phyloP scores from a whole-genome alignment of 1,140 invertebrate genomes.

The Bombus confusus region DNA sequence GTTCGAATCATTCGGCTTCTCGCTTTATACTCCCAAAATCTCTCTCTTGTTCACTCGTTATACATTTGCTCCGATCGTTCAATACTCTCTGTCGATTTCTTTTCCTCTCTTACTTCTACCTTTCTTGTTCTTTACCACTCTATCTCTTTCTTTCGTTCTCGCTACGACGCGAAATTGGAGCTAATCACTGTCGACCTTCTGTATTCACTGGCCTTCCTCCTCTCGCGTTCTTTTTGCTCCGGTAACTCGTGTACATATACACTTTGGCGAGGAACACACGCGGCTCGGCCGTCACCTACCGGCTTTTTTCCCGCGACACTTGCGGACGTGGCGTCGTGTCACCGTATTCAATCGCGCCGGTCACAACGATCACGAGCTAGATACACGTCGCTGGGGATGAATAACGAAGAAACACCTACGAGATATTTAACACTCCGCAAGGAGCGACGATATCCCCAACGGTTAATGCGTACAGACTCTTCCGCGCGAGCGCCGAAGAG shows the following conservation, averaged over 20 bases:
- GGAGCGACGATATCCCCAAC: slow-evolving; percentile 61
- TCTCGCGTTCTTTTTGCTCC: slow-evolving; percentile 5
- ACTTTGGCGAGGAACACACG: slow-evolving; percentile 42
- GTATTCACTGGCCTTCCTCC: not conserved
- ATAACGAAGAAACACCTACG: slow-evolving; percentile 48
- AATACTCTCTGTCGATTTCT: not conserved
- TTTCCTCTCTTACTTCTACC: not conserved
- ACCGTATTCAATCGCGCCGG: slow-evolving; percentile 9
- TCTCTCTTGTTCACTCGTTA: not conserved
- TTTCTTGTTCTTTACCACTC: not conserved
- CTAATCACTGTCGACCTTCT: not conserved
- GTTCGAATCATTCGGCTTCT: slow-evolving; percentile 39
- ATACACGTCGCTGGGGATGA: slow-evolving; percentile 25
- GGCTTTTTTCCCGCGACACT: slow-evolving; percentile 56
- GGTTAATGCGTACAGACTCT: slow-evolving; percentile 70
- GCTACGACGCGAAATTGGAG: not conserved
- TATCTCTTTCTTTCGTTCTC: not conserved
- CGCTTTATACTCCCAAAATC: not conserved
- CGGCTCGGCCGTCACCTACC: slow-evolving; percentile 44
- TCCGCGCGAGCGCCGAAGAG: slow-evolving; percentile 80
- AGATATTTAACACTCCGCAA: slow-evolving; percentile 53
- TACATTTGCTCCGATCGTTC: not conserved
- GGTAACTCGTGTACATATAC: slow-evolving; percentile 14
- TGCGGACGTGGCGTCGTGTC: slow-evolving; percentile 16
- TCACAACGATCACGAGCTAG: slow-evolving; percentile 2